Evolutionary conservation across 2,888 invertebrate genomes (phyloP), one percentile per base, ranked within the genome.

Genomic region (Perithous albicinctus): DNA sequence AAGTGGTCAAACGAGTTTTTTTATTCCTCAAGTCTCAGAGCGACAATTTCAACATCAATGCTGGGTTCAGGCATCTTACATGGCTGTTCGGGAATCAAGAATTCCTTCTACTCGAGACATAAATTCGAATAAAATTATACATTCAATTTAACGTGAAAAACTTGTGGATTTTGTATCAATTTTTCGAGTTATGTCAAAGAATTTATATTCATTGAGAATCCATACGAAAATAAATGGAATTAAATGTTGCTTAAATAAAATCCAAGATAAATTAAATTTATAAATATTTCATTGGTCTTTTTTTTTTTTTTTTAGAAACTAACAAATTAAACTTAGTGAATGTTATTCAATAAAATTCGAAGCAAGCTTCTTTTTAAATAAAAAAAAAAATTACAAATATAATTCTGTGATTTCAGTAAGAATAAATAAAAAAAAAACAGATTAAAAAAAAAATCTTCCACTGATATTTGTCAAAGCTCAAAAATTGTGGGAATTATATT

Each of bases 1-100:
- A 41, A 59, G 56, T 67, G 48, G 78, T 82, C 82, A 76, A 78
- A 82, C 79, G 73, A 43, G 78, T 82, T 82, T 82, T 61, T 63
- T 63, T 59, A 56, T 32, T n/a, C n/a, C n/a, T 63, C 66, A n/a
- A 38, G 5, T 46, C 66, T 32, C 15, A 18, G n/a, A 64, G 56
- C 51, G 74, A 78, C 41, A 74, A 78, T 78, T 82, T 82, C 69
- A 70, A 78, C 74, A 82, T 43, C 38, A 29, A 26, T 7, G 20
- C 32, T 26, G 4, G n/a, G 46, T 7, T 18, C 69, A 18, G 26
- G 18, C 7, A 20, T 51, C 29, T 77, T 48, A 2, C 35, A 7
- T 35, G 8, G 8, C 7, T 29, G 7, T 32, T 43, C 67, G 69
- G 69, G 51, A 29, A 12, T 67, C 20, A n/a, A 61, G 43, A 63